Base-by-base conservation (phyloP, 2,113 vertebrate species). In the Ornithorhynchus anatinus region DNA sequence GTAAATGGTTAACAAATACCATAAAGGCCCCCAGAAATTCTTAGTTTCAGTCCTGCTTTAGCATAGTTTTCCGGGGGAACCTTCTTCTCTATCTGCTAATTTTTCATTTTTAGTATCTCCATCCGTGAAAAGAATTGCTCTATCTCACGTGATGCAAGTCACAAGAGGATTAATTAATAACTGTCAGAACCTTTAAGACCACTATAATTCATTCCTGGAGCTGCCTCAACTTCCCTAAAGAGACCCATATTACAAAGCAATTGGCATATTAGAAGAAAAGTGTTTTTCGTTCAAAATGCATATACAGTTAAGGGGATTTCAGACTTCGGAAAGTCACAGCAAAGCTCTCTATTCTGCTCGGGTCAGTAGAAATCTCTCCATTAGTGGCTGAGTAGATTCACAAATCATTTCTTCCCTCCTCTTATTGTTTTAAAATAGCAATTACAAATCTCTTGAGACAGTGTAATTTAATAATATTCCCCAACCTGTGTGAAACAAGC, bases 381-480 rank as follows among this genome's bases (percentile, higher is more conserved):
- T 72, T 75, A 67, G 25, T 25, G 68, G 15, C 15, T 17, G 36
- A 35, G 36, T 43, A 22, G 39, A 5, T 59, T 68, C 31, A 65
- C 69, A 75, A 64, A 73, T 81, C 60, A 48, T 69, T 67, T 14
- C 27, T 12, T 58, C 27, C 16, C 11, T 69, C 16, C n/a, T 54
- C 43, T 61, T 67, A 61, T 47, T 77, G 63, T 80, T 75, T 76
- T 72, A 67, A 77, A 75, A 67, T 58, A 20, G 47, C 15, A 77
- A 31, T 67, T 79, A 40, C 67, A 67, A 72, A 72, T 85, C 75
- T 57, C 43, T 59, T 45, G 13, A 65, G 44, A 31, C n/a, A 47
- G 29, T 5, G 12, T 35, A 13, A 7, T 50, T 23, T 63, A 59
- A 32, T 27, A 33, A 54, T 47, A 25, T 52, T 62, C 36, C 6